A percentile compares a stretch with the other conserved stretches of the same genome.
Evolutionary conservation across 2,113 vertebrate species (phyloP).

Genomic region (Asarcornis scutulata): DNA sequence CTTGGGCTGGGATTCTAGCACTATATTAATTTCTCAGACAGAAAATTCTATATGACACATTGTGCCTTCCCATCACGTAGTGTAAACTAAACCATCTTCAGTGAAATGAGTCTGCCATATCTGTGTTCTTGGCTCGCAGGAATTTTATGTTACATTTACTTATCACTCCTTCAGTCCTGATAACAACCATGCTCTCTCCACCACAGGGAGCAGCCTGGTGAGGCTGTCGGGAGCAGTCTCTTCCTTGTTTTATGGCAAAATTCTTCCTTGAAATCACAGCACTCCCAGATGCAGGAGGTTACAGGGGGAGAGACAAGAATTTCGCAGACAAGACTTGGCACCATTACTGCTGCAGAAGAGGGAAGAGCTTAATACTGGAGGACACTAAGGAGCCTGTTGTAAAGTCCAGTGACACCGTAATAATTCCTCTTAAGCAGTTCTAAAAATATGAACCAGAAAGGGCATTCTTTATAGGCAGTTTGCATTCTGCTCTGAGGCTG

Average conservation of each 20-base stretch:
- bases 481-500: slow-evolving; percentile 37
- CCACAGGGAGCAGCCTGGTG: not conserved
- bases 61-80: not conserved
- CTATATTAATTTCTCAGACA: not conserved
- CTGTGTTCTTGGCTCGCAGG: not conserved
- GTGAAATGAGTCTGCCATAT: not conserved
- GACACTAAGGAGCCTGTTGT: not conserved
- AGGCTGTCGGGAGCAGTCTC: not conserved
- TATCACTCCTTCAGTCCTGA: not conserved
- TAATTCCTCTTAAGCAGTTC: slow-evolving; percentile 48
- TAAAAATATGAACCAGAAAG: slow-evolving; percentile 57
- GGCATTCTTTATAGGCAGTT: slow-evolving; percentile 14
- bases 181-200: not conserved
- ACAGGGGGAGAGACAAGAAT: not conserved
- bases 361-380: not conserved
- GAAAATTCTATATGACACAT: not conserved
- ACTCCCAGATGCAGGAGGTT: not conserved
- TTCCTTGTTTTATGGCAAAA: not conserved
- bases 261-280: not conserved
- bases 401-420: slow-evolving; percentile 36
- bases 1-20: not conserved
- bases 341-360: not conserved
- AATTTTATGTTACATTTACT: not conserved
- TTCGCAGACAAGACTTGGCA: not conserved
- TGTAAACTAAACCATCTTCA: not conserved